Conservation (phyloP, 2,888 invertebrate species). For the Drosophila greeni region DNA sequence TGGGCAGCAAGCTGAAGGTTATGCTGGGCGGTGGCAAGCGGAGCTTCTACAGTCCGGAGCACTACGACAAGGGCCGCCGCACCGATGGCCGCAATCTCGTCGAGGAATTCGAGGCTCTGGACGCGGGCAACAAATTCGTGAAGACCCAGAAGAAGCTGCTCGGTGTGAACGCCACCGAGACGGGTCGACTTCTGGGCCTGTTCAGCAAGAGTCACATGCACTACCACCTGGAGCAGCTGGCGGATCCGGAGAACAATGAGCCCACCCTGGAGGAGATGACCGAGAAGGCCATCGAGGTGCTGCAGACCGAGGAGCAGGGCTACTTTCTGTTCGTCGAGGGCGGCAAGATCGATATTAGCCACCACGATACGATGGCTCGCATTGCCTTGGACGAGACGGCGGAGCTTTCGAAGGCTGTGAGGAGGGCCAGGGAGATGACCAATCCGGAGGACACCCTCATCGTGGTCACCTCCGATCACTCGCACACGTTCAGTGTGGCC, state of each 20-base stretch:
- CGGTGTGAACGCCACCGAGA: conserved; percentile 77
- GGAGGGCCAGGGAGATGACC: conserved; percentile 82
- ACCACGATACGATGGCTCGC: conserved; percentile 74
- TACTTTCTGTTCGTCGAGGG: conserved; percentile 89
- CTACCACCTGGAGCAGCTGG: conserved; percentile 82
- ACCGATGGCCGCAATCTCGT: conserved; percentile 84
- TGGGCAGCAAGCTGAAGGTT: conserved; percentile 86
- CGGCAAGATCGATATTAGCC: conserved; percentile 77
- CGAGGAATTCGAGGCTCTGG: conserved; percentile 82
- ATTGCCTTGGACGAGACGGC: conserved; percentile 79
- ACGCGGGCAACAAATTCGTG: conserved; percentile 79
- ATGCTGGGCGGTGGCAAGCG: conserved; percentile 87
- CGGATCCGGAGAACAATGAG: conserved; percentile 76
- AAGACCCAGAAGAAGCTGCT: conserved; percentile 80
- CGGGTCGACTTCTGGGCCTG: conserved; percentile 83
- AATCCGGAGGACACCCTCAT: conserved; percentile 86
- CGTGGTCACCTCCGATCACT: conserved; percentile 89
- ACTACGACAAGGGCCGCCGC: conserved; percentile 80
- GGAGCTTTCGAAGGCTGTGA: conserved; percentile 86
- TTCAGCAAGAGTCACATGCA: conserved; percentile 84
- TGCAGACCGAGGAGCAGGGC: conserved; percentile 84
- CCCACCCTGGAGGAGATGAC: conserved; percentile 90
- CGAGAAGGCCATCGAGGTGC: conserved; percentile 82
- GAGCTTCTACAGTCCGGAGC: conserved; percentile 82
- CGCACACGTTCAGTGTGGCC: conserved; percentile 86